A percentile compares a stretch with the other conserved stretches of the same genome.
phyloP scores from a whole-genome alignment of 2,888 invertebrate genomes.

The Neoitamus cyanurus region DNA sequence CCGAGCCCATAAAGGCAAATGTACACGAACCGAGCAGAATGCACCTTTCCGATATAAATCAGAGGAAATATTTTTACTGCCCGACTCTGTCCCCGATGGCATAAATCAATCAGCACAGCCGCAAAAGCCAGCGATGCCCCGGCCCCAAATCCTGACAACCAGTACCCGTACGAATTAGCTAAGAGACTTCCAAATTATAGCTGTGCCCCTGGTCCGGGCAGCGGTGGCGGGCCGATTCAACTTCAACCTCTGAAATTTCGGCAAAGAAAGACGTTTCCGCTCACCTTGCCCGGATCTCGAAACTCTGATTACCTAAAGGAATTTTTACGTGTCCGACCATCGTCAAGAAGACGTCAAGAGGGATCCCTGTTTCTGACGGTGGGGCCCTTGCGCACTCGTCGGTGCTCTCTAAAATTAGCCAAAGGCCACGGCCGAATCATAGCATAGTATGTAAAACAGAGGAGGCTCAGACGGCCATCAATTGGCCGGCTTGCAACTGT shows the following conservation, averaged over 20 bases:
- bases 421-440: background rate
- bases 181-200: constrained; percentile 34
- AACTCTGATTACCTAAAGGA: constrained; percentile 12
- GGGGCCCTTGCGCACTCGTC: background rate
- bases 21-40: background rate
- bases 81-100: constrained; percentile 25
- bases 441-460: background rate
- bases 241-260: constrained; percentile 15
- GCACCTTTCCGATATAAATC: constrained; percentile 22
- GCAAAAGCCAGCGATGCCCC: background rate
- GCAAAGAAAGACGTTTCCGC: constrained; percentile 13
- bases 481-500: background rate
- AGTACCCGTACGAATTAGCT: constrained; percentile 14
- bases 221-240: background rate
- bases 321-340: constrained; percentile 8
- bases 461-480: background rate
- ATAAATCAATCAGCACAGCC: constrained; percentile 29
- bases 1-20: constrained; percentile 4
- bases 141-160: background rate
- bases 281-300: background rate
- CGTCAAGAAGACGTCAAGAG: background rate
- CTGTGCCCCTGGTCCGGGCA: background rate
- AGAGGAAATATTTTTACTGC: background rate
- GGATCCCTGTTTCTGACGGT: background rate
- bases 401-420: background rate